Percentiles rank a stretch among this genome's conserved stretches.
Evolutionary conservation across 2,113 vertebrate genomes (phyloP).

Genomic region (Pelmatolapia mariae): DNA sequence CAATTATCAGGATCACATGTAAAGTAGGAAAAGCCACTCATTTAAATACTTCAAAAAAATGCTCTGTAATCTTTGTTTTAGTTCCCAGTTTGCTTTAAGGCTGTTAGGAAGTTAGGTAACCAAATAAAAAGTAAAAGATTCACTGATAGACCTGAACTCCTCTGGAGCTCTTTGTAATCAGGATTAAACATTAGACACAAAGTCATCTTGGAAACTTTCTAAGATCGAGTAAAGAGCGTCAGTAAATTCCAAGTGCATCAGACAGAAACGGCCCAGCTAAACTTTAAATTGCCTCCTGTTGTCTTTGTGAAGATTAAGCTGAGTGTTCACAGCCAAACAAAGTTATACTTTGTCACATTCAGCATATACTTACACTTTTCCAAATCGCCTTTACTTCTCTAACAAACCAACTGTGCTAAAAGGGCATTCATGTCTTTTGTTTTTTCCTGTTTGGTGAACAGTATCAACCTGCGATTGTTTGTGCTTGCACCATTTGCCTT

Average conservation of each 20-base stretch:
- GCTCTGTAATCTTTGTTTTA: not conserved
- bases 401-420: not conserved
- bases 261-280: not conserved
- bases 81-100: not conserved
- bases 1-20: not conserved
- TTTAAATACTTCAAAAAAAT: not conserved
- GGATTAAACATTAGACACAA: constrained; percentile 5
- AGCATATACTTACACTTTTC: not conserved
- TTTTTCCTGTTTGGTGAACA: constrained; percentile 60
- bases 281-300: not conserved
- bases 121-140: not conserved
- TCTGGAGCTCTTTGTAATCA: not conserved
- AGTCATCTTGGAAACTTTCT: not conserved
- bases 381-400: not conserved
- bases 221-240: not conserved
- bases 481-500: constrained; percentile 46
- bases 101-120: not conserved
- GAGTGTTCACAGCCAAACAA: not conserved
- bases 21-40: not conserved
- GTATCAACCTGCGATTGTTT: constrained; percentile 58
- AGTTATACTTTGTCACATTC: not conserved
- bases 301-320: not conserved
- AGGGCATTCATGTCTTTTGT: constrained; percentile 23
- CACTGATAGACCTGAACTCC: not conserved
- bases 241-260: not conserved